Evolutionary conservation across 1,140 invertebrate species (phyloP).

Genomic region (Neodiprion fabricii): DNA sequence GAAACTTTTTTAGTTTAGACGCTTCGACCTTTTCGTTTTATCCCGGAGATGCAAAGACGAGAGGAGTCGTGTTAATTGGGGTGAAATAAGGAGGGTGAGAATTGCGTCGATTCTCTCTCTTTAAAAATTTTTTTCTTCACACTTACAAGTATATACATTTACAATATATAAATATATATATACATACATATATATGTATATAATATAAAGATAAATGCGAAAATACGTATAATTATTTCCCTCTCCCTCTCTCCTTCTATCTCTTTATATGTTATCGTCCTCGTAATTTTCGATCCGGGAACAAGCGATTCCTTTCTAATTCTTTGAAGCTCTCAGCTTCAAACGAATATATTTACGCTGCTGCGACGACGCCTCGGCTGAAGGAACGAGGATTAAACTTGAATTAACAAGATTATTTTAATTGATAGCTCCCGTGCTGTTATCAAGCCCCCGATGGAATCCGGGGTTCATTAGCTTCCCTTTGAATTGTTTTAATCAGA

Average conservation of each 20-base stretch:
- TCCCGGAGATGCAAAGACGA: background rate
- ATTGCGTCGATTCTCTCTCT: background rate
- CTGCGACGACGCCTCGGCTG: too few relatives aligned
- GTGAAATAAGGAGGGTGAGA: background rate
- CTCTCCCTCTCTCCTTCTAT: too few relatives aligned
- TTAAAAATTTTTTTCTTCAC: background rate
- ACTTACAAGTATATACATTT: too few relatives aligned
- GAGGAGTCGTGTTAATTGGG: background rate
- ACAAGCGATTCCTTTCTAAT: background rate
- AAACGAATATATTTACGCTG: too few relatives aligned
- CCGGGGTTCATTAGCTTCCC: background rate
- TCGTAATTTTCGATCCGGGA: background rate
- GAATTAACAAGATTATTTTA: conserved; percentile 6
- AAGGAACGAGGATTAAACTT: background rate
- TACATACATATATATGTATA: too few relatives aligned
- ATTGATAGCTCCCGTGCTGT: background rate
- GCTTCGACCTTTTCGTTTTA: background rate
- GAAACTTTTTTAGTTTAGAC: too few relatives aligned
- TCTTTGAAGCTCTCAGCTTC: too few relatives aligned
- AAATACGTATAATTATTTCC: too few relatives aligned
- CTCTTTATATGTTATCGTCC: background rate
- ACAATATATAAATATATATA: too few relatives aligned
- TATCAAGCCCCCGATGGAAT: background rate
- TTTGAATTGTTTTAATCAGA: too few relatives aligned
- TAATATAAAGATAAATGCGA: too few relatives aligned